Conservation (phyloP, 2,113 vertebrate species). For the Amazona vittata region DNA sequence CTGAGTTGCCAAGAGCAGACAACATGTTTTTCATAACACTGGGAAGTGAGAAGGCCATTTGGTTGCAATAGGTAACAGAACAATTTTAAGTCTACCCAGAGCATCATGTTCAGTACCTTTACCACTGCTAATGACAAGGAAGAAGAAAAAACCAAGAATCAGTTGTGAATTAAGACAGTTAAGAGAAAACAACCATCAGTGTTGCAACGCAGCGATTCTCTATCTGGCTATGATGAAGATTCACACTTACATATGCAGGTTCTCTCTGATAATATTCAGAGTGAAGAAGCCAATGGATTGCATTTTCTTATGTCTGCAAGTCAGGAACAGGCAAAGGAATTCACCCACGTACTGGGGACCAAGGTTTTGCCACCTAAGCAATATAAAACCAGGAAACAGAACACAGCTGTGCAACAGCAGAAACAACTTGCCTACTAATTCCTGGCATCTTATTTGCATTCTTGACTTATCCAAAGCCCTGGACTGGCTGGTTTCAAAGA, state of each 20-base stretch:
- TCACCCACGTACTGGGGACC: slow-evolving; percentile 33
- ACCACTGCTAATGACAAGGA: neutral
- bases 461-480: neutral
- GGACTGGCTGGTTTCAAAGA: neutral
- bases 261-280: neutral
- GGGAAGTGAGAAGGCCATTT: neutral
- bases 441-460: neutral
- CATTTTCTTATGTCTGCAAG: neutral
- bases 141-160: neutral
- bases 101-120: neutral
- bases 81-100: neutral
- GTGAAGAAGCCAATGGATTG: slow-evolving; percentile 16
- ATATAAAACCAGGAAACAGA: neutral
- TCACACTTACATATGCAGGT: slow-evolving; percentile 16
- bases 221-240: neutral
- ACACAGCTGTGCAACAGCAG: neutral
- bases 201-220: neutral
- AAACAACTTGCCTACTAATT: neutral
- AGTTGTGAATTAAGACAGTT: neutral
- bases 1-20: neutral
- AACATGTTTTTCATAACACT: neutral
- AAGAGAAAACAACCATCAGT: neutral
- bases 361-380: neutral
- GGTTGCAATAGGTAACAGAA: neutral
- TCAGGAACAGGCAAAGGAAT: slow-evolving; percentile 45